Base-by-base conservation (phyloP, 2,888 invertebrate species). In the Drosophila ezoana region DNA sequence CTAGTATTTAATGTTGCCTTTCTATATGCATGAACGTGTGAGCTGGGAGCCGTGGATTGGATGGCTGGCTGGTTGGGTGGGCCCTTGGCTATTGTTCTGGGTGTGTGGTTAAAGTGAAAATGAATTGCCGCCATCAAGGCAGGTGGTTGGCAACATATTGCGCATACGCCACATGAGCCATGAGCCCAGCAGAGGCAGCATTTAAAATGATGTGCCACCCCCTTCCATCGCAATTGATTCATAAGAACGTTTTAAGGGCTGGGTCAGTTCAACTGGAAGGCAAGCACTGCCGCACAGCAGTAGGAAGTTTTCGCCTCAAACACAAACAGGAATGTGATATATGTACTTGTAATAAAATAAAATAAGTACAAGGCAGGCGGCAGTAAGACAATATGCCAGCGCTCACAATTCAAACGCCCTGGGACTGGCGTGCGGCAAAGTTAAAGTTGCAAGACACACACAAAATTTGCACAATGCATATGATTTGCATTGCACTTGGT, bases 381-480 rank as follows among this genome's bases (percentile, higher is more conserved):
- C 37, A 37, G 85, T 79, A 77, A 82, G 72, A 77, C 86, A 83
- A 83, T 83, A 83, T 83, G 83, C 61, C 72, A 79, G 56, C 51
- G 66, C 51, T 81, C 64, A 74, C 74, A 82, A 87, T 72, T 85
- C 88, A 87, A 87, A 87, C 86, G 82, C 65, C 58, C 38, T 56
- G 23, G 10, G 35, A 47, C 3, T 28, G 18, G 14, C 41, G 13
- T 14, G 16, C 16, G 57, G 62, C 38, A 56, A 60, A 60, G 67
- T 67, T 76, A 61, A 75, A 74, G 62, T 70, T 72, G 77, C 87
- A 74, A 62, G 74, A 53, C 63, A 52, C 49, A 52, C 20, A 23
- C 23, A 23, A 54, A 83, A 75, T 87, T 83, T 84, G 81, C 87
- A 87, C 82, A 87, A 60, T 85, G 82, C 82, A 76, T 77, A 60